Conservation (phyloP, 2,113 vertebrate species). For the Corythornis madagascariensis region DNA sequence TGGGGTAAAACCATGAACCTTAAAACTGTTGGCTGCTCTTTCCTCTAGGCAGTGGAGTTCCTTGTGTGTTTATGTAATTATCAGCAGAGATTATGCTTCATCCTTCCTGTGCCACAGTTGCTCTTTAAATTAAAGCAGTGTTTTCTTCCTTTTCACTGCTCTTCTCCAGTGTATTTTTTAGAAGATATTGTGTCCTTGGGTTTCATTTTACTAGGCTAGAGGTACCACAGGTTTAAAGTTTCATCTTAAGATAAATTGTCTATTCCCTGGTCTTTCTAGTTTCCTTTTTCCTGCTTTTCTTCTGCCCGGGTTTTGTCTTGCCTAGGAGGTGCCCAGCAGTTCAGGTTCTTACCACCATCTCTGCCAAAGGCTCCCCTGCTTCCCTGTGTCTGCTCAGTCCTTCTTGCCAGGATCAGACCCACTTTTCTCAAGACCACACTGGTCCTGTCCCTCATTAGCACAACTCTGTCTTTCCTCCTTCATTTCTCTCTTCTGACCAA, state of each 20-base stretch:
- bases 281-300: background rate
- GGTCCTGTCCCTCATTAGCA: background rate
- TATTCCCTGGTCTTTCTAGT: background rate
- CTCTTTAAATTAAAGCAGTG: background rate
- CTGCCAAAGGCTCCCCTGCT: background rate
- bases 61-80: background rate
- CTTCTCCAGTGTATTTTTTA: background rate
- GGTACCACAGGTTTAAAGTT: background rate
- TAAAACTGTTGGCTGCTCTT: background rate
- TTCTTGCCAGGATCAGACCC: background rate
- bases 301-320: background rate
- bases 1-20: background rate
- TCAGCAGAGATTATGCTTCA: background rate
- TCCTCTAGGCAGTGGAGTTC: background rate
- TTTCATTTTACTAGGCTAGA: background rate
- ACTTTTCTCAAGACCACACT: background rate
- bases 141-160: background rate
- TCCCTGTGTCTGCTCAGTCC: background rate
- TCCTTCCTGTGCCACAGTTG: background rate
- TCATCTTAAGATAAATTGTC: background rate
- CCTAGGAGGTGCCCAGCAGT: background rate
- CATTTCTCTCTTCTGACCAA: background rate
- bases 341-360: rapidly evolving
- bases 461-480: background rate
- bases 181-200: background rate